Percentiles rank a stretch among this genome's conserved stretches.
Evolutionary conservation across 2,797 vertebrate genomes (phyloP).

Genomic region (Orestias chungarensis): DNA sequence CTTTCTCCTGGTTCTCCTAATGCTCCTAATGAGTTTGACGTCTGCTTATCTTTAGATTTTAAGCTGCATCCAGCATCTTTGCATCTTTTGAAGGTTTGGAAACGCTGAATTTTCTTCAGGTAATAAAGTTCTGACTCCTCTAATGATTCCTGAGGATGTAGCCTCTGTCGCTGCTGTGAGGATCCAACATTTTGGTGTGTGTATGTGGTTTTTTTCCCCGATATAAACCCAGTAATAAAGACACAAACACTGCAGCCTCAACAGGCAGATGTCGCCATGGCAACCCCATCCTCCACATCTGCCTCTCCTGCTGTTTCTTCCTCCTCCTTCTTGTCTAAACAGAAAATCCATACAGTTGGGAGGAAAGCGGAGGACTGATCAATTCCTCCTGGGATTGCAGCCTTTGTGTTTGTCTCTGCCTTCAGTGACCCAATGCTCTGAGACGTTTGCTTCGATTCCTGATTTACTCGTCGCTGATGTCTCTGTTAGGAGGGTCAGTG

Average conservation of each 20-base stretch:
- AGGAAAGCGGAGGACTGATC: conserved; percentile 13
- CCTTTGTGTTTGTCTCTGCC: conserved; percentile 13
- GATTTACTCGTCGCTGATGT: conserved; percentile 13
- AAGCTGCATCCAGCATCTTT: background rate
- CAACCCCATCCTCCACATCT: conserved; percentile 49
- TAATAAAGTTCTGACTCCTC: background rate
- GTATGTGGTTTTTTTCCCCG: background rate
- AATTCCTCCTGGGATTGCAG: conserved; percentile 3
- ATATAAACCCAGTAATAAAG: background rate
- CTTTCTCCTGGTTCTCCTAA: background rate
- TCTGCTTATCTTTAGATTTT: background rate
- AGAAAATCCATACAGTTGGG: conserved; percentile 44
- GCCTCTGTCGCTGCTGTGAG: background rate
- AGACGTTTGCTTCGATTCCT: background rate
- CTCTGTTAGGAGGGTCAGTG: background rate
- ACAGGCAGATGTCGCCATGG: conserved; percentile 50
- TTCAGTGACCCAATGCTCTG: background rate
- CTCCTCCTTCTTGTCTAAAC: conserved; percentile 32
- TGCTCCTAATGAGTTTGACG: background rate
- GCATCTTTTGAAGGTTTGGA: background rate
- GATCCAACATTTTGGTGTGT: background rate
- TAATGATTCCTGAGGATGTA: no score
- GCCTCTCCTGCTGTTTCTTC: conserved; percentile 28
- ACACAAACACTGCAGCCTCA: conserved; percentile 3
- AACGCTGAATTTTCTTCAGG: background rate